These are phyloP conservation scores for Poeciliopsis turneri DNA, from an alignment of 2,797 vertebrate species.

Conservation along the genomic window DNA sequence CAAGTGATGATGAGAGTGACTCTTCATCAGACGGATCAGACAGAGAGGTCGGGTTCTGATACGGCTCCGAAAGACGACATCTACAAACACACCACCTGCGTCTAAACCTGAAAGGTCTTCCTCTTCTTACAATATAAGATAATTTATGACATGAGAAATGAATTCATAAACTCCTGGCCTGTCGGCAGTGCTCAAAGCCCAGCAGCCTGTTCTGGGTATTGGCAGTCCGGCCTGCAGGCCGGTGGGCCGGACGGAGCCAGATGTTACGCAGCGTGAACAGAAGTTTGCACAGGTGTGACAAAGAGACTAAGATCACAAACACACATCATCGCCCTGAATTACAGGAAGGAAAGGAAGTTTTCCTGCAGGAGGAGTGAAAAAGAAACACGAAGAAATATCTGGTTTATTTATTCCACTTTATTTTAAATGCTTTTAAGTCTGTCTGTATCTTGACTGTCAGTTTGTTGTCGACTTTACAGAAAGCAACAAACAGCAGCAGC, in stretches of 20 bases:
- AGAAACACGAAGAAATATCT: neutral
- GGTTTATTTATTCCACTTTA: neutral
- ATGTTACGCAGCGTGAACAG: slow-evolving; percentile 23
- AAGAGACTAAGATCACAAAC: slow-evolving; percentile 62
- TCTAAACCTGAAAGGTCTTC: slow-evolving; percentile 9
- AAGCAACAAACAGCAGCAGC: slow-evolving; percentile 41
- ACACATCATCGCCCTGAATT: slow-evolving; percentile 34
- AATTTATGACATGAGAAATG: slow-evolving; percentile 21
- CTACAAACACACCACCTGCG: slow-evolving; percentile 9
- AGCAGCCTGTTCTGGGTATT: slow-evolving; percentile 37
- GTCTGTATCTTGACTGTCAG: slow-evolving; percentile 35
- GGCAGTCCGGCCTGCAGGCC: slow-evolving; percentile 34
- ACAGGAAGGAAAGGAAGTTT: slow-evolving; percentile 13
- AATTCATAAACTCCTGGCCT: slow-evolving; percentile 41
- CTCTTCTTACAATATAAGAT: slow-evolving; percentile 4
- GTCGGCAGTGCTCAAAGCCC: slow-evolving; percentile 48
- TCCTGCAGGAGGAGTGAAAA: neutral
- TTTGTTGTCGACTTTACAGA: slow-evolving; percentile 48
- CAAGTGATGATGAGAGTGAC: neutral
- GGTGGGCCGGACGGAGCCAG: slow-evolving; percentile 24
- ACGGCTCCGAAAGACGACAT: neutral
- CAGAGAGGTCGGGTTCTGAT: neutral
- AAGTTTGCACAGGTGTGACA: slow-evolving; percentile 38
- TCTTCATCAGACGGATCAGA: neutral
- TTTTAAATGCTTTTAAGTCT: slow-evolving; percentile 39